Base-by-base conservation (phyloP, 2,888 invertebrate species). In the Gisinianus flammeolus region DNA sequence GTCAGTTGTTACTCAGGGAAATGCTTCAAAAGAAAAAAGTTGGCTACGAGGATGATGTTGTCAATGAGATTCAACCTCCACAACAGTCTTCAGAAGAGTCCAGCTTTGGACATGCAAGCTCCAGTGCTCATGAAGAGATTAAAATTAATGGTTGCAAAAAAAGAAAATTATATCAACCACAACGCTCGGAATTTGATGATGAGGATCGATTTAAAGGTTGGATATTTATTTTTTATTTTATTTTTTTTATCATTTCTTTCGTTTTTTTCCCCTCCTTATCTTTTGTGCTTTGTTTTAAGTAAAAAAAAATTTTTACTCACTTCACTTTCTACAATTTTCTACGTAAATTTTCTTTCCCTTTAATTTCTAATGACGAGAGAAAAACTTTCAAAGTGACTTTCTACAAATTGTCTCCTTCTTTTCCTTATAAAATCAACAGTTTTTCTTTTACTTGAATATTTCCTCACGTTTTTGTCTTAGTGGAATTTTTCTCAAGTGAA, bases 121-220 rank as follows among this genome's bases (percentile, higher is more conserved):
- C 85, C 81, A 90, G 89, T 83, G 86, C 88, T 76, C 79, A 74
- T 35, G 74, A 69, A 64, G 77, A 78, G 66, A 78, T 77, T 77
- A 79, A 81, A 79, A 80, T 94, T 84, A 96, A 96, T 88, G 96
- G 96, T 70, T 96, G 96, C 88, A 96, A 96, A 88, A 98, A 98
- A 88, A 91, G 97, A 69, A 98, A 98, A 88, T 90, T 97, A 35
- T 97, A 97, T 87, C 96, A 96, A 86, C 97, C 97, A 56, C 68
- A 79, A 71, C 54, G 97, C 86, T 95, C 96, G 87, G 93, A 93
- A 86, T 86, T 87, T 82, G 90, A 90, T 77, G 79, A 81, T 68
- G 79, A 70, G 22, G 77, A 77, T 33, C 70, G 70, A 33, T 77
- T 70, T 66, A 77, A 79, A 77, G 82, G 80, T 80, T 77, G 69